Base-by-base conservation (phyloP, 2,113 vertebrate genomes). In the Actenoides hombroni region DNA sequence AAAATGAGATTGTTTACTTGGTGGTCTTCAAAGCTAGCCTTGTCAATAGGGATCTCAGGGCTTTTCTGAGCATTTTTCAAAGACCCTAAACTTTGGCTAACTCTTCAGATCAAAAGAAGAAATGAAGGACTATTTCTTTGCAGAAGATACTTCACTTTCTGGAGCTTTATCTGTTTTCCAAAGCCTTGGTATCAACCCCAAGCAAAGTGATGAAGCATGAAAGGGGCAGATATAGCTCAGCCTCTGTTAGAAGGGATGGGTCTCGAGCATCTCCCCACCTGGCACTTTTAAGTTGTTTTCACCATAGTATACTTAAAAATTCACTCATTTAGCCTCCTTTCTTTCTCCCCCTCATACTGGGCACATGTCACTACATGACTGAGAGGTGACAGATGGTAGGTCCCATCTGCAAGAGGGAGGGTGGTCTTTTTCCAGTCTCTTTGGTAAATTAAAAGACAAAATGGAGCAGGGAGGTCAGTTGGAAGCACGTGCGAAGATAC, bases 401-500 rank as follows among this genome's bases (percentile, higher is more conserved):
- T 57, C 46, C 40, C 24, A n/a, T 64, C 44, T 69, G 39, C 31
- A 46, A 59, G 57, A 59, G 11, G 35, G 11, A 28, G 13, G 18
- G 19, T 57, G 60, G 14, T 31, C 29, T 56, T 78, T 90, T 21
- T 40, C 25, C 39, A 14, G 1, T n/a, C 29, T 53, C 40, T 65
- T 42, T n/a, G 24, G 42, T 57, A 48, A 48, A 35, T 73, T 42
- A 39, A 31, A 54, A 53, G 31, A 78, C 83, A 46, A 51, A 31
- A 42, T 10, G 17, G 12, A 82, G 25, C 31, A 39, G 57, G 29
- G 18, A 42, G 10, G 29, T 79, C 24, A 16, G 31, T 48, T 77
- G 31, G 11, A 44, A 87, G 31, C 13, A 59, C 26, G 9, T 5
- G 4, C 1, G 0, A 5, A 69, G 24, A 26, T 31, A 28, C 2